Evolutionary conservation across 1,140 invertebrate genomes (phyloP), one percentile per base, ranked within the genome.

Genomic region (Rhynchophorus ferrugineus): DNA sequence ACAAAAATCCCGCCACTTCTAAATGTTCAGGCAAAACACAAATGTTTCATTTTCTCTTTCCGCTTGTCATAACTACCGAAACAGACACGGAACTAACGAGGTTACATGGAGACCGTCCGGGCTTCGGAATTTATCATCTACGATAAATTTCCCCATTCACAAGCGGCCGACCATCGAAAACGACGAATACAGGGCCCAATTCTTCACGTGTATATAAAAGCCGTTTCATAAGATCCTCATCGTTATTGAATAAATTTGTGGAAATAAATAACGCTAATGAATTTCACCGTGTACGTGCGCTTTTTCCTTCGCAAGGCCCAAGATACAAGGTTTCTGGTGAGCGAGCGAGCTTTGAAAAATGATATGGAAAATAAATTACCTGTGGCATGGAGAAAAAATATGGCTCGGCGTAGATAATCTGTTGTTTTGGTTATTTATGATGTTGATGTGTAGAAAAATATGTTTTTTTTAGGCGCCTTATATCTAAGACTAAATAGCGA

Each of bases 41-140:
- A n/a, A n/a, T n/a, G n/a, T 43, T 43, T 6, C 41, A 43, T 43
- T 43, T 43, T 43, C 41, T 24, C 17, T n/a, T n/a, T n/a, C n/a
- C n/a, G n/a, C n/a, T n/a, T n/a, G n/a, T n/a, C n/a, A n/a, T n/a
- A n/a, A n/a, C n/a, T n/a, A n/a, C n/a, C n/a, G n/a, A n/a, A n/a
- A n/a, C n/a, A n/a, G n/a, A n/a, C n/a, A n/a, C n/a, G n/a, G 16
- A 43, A 43, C 21, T 43, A 43, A 43, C 29, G 41, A 22, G 41
- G 8, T 43, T n/a, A 19, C 9, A 43, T 24, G 41, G 20, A 43
- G 21, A 24, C 11, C 20, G 18, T 43, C 19, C 18, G 14, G 9
- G 20, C 9, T 22, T 22, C 29, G 3, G 5, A 43, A 43, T 24
- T 43, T 43, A 43, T 43, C 29, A 24, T 43, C 41, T 43, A 3